phyloP scores from a whole-genome alignment of 2,888 invertebrate species.

The Esperia sulphurella region DNA sequence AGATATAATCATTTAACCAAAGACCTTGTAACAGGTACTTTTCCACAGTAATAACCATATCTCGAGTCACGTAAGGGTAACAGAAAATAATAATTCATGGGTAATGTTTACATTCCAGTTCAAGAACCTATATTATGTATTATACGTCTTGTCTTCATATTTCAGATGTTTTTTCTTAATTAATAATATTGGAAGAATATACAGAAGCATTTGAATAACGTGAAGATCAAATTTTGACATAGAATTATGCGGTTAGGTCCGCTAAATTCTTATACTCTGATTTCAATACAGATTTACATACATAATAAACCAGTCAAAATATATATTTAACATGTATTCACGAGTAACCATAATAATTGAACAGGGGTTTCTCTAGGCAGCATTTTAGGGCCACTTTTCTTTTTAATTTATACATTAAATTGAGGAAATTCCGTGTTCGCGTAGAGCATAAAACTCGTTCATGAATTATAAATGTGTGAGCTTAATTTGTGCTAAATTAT shows the following conservation, averaged over 20 bases:
- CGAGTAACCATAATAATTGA: conserved; percentile 3
- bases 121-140: too few relatives aligned
- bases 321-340: neutral
- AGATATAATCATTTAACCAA: neutral
- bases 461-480: conserved; percentile 54
- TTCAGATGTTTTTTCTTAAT: too few relatives aligned
- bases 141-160: too few relatives aligned
- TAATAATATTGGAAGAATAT: too few relatives aligned
- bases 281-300: too few relatives aligned
- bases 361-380: conserved; percentile 22
- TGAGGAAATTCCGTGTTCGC: conserved; percentile 30
- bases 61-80: neutral
- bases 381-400: conserved; percentile 20
- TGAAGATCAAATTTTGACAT: too few relatives aligned
- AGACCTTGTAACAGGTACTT: neutral
- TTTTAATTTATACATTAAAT: conserved; percentile 37
- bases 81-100: neutral
- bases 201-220: too few relatives aligned
- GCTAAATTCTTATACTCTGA: too few relatives aligned
- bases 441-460: conserved; percentile 33
- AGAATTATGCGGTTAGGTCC: too few relatives aligned
- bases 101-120: too few relatives aligned
- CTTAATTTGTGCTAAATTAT: conserved; percentile 62
- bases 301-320: neutral
- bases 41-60: neutral